Evolutionary conservation across 1,140 invertebrate species (phyloP).

Genomic region (Pachypeltis micranthus): DNA sequence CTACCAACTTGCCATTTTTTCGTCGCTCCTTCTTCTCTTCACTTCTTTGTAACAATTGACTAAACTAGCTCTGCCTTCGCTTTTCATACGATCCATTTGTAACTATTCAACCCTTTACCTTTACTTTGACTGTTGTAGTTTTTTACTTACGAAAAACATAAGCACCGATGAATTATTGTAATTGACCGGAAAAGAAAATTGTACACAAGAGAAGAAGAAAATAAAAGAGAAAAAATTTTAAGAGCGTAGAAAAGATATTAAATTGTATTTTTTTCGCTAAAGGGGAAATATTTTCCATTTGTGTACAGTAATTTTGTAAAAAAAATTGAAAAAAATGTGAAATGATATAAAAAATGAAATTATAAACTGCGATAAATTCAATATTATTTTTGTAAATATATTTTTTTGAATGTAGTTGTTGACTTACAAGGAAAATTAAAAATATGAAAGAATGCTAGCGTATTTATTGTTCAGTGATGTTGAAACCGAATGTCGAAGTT

Average conservation of each 20-base stretch:
- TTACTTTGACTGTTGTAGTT: too few relatives aligned
- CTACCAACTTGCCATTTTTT: slow-evolving; percentile 1
- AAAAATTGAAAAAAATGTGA: too few relatives aligned
- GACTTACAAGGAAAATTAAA: slow-evolving; percentile 6
- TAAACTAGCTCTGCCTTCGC: too few relatives aligned
- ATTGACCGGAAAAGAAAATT: too few relatives aligned
- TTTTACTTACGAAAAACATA: too few relatives aligned
- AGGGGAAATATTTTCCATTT: slow-evolving; percentile 9
- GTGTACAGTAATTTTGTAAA: slow-evolving; percentile 10
- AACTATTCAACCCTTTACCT: too few relatives aligned
- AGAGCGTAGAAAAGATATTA: slow-evolving; percentile 7
- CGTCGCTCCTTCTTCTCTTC: neutral
- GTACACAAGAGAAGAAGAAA: neutral
- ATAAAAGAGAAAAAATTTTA: neutral
- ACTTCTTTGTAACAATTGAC: too few relatives aligned
- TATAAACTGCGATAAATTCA: slow-evolving; percentile 7
- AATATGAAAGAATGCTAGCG: neutral
- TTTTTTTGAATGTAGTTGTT: slow-evolving; percentile 10
- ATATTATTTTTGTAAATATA: slow-evolving; percentile 10
- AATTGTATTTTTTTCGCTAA: slow-evolving; percentile 9
- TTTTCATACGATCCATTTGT: too few relatives aligned
- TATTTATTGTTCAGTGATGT: too few relatives aligned
- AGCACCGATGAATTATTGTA: too few relatives aligned
- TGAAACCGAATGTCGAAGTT: too few relatives aligned
- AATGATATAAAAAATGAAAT: too few relatives aligned